Evolutionary conservation across 2,797 vertebrate species (phyloP), one percentile per base, ranked within the genome.

Genomic region (Muscicapa comitata): DNA sequence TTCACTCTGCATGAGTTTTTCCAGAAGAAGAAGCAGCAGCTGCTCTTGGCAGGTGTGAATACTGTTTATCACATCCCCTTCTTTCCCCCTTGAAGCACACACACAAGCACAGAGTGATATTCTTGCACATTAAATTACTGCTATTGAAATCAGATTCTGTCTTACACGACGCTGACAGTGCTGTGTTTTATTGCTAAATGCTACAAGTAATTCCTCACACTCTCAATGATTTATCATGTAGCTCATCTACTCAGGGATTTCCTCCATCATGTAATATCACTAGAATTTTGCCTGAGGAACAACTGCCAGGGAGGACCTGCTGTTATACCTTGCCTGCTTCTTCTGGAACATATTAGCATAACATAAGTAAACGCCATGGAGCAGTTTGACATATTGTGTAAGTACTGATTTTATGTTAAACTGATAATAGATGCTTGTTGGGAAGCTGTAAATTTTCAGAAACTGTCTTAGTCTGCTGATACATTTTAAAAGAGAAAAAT

Each of bases 251-350:
- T 92, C 35, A 58, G 82, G 82, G 87, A 91, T 91, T 94, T 90
- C 65, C 61, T 94, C 65, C 23, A 68, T 54, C 65, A 65, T 88
- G 57, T 87, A 90, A 40, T 65, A 91, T 42, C 29, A 40, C 48
- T 53, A 53, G 84, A 93, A 85, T 91, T 92, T 89, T 93, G 84
- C 94, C 91, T 84, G 90, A 91, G 93, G 95, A 95, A 13, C 78
- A 91, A 78, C 68, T 68, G 61, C 79, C 61, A 72, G 76, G 50
- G 62, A 91, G 38, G 28, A 93, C 85, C 37, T 93, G 79, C 82
- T 95, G 70, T 91, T 95, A 72, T 21, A 75, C 79, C 54, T 83
- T 88, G 42, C 57, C 88, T 91, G 71, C 31, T 91, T 94, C 65
- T 83, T 58, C 90, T 81, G 70, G n/a, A 91, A 88, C 66, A 48